Conservation (phyloP, 2,888 invertebrate species). For the Rhamphomyia laevipes region DNA sequence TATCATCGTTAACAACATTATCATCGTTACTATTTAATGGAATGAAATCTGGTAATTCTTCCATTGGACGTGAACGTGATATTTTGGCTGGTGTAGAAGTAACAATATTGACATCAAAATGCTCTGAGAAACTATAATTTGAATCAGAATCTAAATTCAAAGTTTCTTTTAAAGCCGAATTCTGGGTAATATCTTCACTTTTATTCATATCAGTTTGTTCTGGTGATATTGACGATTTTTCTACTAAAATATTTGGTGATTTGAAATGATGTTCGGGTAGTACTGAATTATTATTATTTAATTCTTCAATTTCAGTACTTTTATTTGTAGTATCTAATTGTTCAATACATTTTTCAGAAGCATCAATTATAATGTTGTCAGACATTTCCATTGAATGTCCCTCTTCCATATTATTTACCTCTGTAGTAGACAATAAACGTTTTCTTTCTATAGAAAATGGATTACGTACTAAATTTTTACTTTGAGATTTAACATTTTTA, state of each 20-base stretch:
- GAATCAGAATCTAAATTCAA: conserved; percentile 30
- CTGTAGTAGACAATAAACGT: too few relatives aligned
- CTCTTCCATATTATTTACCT: too few relatives aligned
- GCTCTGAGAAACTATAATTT: conserved; percentile 37
- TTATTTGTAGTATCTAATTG: too few relatives aligned
- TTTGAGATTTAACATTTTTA: too few relatives aligned
- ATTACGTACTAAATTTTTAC: too few relatives aligned
- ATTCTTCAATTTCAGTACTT: neutral
- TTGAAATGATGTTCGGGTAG: neutral
- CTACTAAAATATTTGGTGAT: neutral
- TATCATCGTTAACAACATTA: neutral
- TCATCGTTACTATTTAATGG: conserved; percentile 15
- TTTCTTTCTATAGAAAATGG: too few relatives aligned
- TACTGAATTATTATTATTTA: neutral
- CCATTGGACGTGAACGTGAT: conserved; percentile 21
- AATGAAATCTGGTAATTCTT: conserved; percentile 29
- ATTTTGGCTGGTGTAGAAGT: neutral
- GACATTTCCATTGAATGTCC: too few relatives aligned
- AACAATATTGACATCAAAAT: conserved; percentile 24
- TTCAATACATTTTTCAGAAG: too few relatives aligned
- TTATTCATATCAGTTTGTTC: too few relatives aligned
- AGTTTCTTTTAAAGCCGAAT: too few relatives aligned
- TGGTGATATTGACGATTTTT: neutral
- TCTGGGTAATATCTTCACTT: too few relatives aligned
- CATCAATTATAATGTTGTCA: too few relatives aligned